These are phyloP conservation scores for Nephrotoma guestfalica DNA, from an alignment of 2,888 invertebrate species.

Conservation along the genomic window DNA sequence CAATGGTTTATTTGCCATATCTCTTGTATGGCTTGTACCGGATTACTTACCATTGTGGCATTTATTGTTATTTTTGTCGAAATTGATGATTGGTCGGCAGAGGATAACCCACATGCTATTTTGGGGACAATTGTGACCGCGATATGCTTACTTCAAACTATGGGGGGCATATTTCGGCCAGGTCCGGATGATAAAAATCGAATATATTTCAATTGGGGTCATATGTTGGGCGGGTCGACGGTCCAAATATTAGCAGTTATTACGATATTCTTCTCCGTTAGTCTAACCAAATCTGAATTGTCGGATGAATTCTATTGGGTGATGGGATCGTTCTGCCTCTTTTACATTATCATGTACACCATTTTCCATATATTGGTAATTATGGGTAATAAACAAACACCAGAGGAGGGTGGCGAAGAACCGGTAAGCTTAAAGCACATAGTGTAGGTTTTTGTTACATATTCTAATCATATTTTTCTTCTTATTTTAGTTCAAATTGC, in stretches of 20 bases:
- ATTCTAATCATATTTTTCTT: background rate
- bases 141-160: constrained; percentile 72
- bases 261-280: background rate
- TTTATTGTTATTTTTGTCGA: constrained; percentile 73
- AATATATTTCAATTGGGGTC: constrained; percentile 79
- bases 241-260: constrained; percentile 61
- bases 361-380: background rate
- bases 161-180: constrained; percentile 74
- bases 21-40: constrained; percentile 67
- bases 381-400: background rate
- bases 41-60: constrained; percentile 61
- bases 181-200: constrained; percentile 67
- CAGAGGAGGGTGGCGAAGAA: background rate
- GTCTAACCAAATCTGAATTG: background rate
- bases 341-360: background rate
- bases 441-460: too few relatives aligned
- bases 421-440: background rate
- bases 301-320: background rate
- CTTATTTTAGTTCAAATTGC: background rate
- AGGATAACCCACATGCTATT: constrained; percentile 69
- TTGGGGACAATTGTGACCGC: constrained; percentile 64
- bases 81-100: constrained; percentile 57
- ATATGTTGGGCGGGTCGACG: constrained; percentile 77
- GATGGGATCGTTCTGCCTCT: background rate
- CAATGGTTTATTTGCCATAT: constrained; percentile 93